A percentile compares a stretch with the other conserved stretches of the same genome.
These are phyloP conservation scores for Tipula unca DNA, from an alignment of 2,888 invertebrate species.

Conservation along the genomic window DNA sequence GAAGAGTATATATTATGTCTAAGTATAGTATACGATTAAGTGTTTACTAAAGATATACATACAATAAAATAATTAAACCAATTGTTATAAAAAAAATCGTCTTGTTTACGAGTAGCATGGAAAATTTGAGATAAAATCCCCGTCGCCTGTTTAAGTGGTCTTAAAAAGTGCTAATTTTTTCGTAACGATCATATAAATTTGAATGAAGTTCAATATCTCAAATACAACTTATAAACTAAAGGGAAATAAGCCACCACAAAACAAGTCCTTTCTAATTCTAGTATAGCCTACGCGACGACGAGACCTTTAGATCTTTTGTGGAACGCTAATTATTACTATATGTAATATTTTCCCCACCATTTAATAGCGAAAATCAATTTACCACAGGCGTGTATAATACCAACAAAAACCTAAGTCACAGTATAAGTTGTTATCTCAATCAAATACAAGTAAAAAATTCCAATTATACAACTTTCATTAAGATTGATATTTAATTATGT, in stretches of 20 bases:
- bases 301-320: too few species aligned
- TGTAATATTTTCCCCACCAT: too few species aligned
- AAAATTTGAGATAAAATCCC: background rate
- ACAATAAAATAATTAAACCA: background rate
- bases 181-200: too few species aligned
- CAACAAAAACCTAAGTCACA: background rate
- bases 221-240: too few species aligned
- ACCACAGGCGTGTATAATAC: background rate
- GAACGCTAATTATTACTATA: too few species aligned
- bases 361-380: background rate
- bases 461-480: background rate
- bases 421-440: background rate
- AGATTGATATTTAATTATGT: background rate
- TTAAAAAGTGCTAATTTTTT: too few species aligned
- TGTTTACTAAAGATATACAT: background rate
- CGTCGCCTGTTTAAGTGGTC: too few species aligned
- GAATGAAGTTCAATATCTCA: too few species aligned
- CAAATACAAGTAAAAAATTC: background rate
- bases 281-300: too few species aligned
- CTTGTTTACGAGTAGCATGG: background rate
- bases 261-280: too few species aligned
- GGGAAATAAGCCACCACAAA: too few species aligned
- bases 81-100: background rate
- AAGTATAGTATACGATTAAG: background rate
- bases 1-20: constrained; percentile 1